phyloP scores from a whole-genome alignment of 2,113 vertebrate genomes.

The Struthio camelus region DNA sequence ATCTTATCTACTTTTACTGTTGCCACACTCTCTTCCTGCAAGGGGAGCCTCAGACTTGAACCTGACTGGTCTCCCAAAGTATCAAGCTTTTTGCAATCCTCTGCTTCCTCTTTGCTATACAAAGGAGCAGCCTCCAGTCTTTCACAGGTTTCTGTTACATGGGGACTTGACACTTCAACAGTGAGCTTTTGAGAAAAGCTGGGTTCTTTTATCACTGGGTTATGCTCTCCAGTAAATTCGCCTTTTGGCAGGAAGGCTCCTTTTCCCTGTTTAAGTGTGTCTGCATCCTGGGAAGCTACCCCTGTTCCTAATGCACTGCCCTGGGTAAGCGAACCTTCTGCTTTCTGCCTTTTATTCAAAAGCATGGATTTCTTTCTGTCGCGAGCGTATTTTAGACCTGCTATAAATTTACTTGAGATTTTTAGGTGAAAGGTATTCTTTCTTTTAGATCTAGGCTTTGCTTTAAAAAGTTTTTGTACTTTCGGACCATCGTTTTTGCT shows the following conservation, averaged over 20 bases:
- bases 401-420: slow-evolving; percentile 44
- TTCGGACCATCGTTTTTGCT: neutral
- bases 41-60: neutral
- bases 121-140: neutral
- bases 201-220: neutral
- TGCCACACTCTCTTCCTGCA: neutral
- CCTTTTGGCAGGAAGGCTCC: neutral
- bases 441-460: neutral
- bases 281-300: neutral
- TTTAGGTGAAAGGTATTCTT: neutral
- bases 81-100: neutral
- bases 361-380: slow-evolving; percentile 47
- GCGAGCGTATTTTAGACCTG: slow-evolving; percentile 23
- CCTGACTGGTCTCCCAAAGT: neutral
- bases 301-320: neutral
- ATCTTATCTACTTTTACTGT: neutral
- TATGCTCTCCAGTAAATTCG: neutral
- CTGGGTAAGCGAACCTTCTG: neutral
- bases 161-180: neutral
- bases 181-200: neutral
- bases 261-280: neutral
- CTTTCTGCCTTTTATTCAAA: slow-evolving; percentile 31
- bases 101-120: neutral
- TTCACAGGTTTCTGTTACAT: neutral
- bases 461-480: neutral